A percentile compares a stretch with the other conserved stretches of the same genome.
phyloP scores from a whole-genome alignment of 2,113 vertebrate genomes.

The Eupsittula cactorum region DNA sequence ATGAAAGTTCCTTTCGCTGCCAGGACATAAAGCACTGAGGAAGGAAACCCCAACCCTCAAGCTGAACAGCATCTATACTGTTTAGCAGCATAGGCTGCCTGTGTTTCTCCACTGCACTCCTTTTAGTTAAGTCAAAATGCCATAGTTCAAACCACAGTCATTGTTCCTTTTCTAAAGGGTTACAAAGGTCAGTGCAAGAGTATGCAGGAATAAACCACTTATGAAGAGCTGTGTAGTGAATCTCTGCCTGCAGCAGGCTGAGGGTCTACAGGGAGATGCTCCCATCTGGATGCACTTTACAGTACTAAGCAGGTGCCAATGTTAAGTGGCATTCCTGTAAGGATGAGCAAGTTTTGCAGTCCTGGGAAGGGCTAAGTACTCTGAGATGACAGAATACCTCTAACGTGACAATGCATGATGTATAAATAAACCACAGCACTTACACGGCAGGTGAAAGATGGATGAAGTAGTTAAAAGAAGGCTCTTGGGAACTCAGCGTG shows the following conservation, averaged over 20 bases:
- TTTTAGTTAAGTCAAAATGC: neutral
- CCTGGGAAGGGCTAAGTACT: neutral
- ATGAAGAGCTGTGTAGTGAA: neutral
- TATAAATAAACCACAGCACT: slow-evolving; percentile 13
- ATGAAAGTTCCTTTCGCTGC: neutral
- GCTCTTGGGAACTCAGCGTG: neutral
- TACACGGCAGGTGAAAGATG: slow-evolving; percentile 47
- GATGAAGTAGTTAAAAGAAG: slow-evolving; percentile 29
- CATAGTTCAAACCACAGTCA: neutral
- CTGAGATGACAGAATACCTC: neutral
- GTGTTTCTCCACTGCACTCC: neutral
- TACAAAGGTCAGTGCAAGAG: neutral
- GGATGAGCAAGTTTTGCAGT: neutral
- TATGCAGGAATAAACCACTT: neutral
- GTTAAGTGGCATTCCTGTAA: neutral
- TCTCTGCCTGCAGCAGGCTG: neutral
- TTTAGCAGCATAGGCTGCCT: neutral
- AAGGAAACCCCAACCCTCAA: neutral
- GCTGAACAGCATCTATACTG: neutral
- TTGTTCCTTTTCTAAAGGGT: neutral
- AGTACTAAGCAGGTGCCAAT: neutral
- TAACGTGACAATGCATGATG: neutral
- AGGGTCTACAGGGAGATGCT: neutral
- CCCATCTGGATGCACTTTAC: neutral
- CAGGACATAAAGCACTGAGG: neutral